These are phyloP conservation scores for Telmatherina bonti DNA, from an alignment of 2,797 vertebrate species.

Conservation along the genomic window DNA sequence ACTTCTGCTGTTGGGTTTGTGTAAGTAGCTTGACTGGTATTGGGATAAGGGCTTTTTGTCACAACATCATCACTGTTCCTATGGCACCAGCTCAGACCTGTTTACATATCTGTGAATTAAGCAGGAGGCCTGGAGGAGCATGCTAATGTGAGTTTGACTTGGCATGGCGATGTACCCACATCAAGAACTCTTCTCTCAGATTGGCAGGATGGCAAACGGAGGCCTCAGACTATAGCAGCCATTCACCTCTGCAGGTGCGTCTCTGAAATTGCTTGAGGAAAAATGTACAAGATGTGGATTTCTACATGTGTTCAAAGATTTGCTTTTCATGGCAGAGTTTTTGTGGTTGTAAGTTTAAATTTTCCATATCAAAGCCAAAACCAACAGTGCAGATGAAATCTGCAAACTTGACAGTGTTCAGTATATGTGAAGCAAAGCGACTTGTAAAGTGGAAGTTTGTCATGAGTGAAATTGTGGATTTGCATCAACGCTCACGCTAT, in stretches of 20 bases:
- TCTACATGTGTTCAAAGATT: conserved; percentile 33
- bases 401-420: background rate
- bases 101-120: conserved; percentile 59
- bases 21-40: background rate
- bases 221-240: conserved; percentile 54
- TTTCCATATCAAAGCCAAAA: conserved; percentile 11
- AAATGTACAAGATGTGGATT: conserved; percentile 46
- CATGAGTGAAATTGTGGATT: background rate
- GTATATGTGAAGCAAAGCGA: background rate
- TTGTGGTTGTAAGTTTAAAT: conserved; percentile 17
- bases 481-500: background rate
- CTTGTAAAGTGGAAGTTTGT: background rate
- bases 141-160: conserved; percentile 68
- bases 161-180: conserved; percentile 64
- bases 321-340: conserved; percentile 39
- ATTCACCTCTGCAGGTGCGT: conserved; percentile 71
- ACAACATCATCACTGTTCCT: conserved; percentile 35
- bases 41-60: conserved; percentile 31
- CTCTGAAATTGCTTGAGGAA: conserved; percentile 61
- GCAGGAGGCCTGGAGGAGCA: conserved; percentile 48
- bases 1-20: background rate
- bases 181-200: conserved; percentile 62
- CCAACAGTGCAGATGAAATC: conserved; percentile 7
- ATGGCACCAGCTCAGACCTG: conserved; percentile 45
- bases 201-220: conserved; percentile 55